Evolutionary conservation across 2,797 vertebrate species (phyloP), one percentile per base, ranked within the genome.

Genomic region (Gallinago stenura): DNA sequence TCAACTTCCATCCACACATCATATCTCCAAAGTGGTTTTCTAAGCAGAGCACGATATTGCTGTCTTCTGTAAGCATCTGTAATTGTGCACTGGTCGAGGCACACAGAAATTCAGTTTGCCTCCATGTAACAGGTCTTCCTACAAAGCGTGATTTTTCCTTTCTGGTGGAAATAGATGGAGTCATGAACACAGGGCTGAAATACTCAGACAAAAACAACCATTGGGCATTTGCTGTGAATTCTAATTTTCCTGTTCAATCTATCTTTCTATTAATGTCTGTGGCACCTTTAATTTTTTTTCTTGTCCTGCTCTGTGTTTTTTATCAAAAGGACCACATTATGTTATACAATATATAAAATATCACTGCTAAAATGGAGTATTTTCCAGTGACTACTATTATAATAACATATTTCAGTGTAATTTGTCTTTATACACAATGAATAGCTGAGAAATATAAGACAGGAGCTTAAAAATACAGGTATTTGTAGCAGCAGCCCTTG

Each of bases 141-240:
- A 41, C 0, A 2, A 4, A 45, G 8, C 9, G 1, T n/a, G 6
- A 7, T 65, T 73, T 65, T 65, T 62, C 8, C 12, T 15, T 58
- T 75, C 46, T 61, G 2, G 5, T 64, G 48, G 45, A 87, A 87
- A 46, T 30, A 62, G 21, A 41, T 45, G 30, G 13, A 54, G 26
- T 43, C 70, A 93, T 61, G 37, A 87, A 12, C 87, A 56, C 6
- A 35, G 12, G 25, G 45, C 15, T 57, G 21, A 91, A 93, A 79
- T 22, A 64, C 19, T 39, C 31, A 81, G 25, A 35, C 6, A 54
- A 58, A 88, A 85, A 37, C 0, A 53, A 77, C 15, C 25, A 71
- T 0, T 57, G 7, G 18, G 14, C 2, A 28, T 83, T 89, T 86
- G 15, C 26, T 86, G n/a, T 81, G 65, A 88, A 80, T 87, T 61